Conservation (phyloP, 2,797 vertebrate species). For the Crossoptilon crossoptilon region DNA sequence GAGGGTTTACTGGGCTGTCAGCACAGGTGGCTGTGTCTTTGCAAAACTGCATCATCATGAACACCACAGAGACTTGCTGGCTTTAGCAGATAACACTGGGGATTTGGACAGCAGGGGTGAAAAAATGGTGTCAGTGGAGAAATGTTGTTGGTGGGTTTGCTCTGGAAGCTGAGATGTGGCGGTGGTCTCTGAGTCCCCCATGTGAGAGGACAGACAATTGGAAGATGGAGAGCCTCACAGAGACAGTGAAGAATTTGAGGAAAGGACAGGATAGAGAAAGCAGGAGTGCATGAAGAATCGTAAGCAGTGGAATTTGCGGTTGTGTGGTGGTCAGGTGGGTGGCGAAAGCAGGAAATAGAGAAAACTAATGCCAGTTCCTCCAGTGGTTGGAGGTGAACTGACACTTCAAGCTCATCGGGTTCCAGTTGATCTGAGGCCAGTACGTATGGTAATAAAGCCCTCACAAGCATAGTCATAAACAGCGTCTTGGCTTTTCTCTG, state of each 20-base stretch:
- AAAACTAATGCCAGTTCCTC: conserved; percentile 23
- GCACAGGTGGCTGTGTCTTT: not conserved
- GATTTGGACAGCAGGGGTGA: not conserved
- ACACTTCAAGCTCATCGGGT: conserved; percentile 3
- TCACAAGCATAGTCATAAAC: not conserved
- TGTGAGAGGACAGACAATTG: not conserved
- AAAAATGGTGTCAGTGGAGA: not conserved
- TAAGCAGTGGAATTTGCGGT: conserved; percentile 32
- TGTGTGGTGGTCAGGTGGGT: not conserved
- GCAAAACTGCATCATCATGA: not conserved
- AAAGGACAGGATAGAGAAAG: not conserved
- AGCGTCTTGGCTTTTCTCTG: not conserved
- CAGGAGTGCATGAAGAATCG: conserved; percentile 15
- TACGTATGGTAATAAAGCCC: not conserved
- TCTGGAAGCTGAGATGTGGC: not conserved
- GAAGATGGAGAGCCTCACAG: not conserved
- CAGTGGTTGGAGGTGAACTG: conserved; percentile 7
- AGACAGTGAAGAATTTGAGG: not conserved
- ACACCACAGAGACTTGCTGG: not conserved
- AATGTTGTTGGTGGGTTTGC: rapidly evolving
- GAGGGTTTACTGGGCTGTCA: not conserved
- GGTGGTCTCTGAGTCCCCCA: not conserved
- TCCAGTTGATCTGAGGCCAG: not conserved
- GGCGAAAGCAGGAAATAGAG: conserved; percentile 46
- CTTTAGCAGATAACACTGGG: not conserved